Evolutionary conservation across 2,888 invertebrate species (phyloP), one percentile per base, ranked within the genome.

Genomic region (Drosophila parthenogenetica): DNA sequence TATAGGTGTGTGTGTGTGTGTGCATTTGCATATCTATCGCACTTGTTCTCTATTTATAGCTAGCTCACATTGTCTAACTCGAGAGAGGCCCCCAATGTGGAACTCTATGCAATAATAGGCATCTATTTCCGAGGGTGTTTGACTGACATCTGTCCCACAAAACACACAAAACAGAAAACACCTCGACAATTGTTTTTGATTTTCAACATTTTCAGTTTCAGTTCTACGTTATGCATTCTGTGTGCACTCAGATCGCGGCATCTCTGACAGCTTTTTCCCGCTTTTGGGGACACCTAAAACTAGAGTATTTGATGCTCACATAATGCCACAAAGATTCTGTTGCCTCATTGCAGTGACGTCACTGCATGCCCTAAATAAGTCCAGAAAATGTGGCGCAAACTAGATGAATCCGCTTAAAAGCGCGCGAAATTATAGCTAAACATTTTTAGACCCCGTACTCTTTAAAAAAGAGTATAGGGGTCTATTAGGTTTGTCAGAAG

Each of bases 151-250:
- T 80, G 78, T 71, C 37, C 65, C 69, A 29, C 29, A 29, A 29
- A 25, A 25, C 25, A 25, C 22, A 22, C 22, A 22, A 22, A 3
- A 22, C 22, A 22, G n/a, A 63, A 64, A 64, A 70, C 77, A 84
- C 68, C 84, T 73, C 62, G 58, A 64, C 82, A 85, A 73, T 76
- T 82, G 78, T 68, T 85, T 85, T 82, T 75, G 78, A 71, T 73
- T 73, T 54, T 37, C 49, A 71, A 60, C 66, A 60, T 40, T 35
- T 11, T 29, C 49, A 25, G 3, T 42, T 62, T 39, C 32, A 29
- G 29, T 29, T 29, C 8, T 29, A 29, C 8, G 29, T 43, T 55
- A 35, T 62, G 59, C 51, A 73, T 22, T 39, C 74, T 76, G 45
- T 11, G 39, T 5, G 4, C 14, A 40, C 35, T 17, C 40, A 25